These are phyloP conservation scores for Oscheius myriophilus DNA, from an alignment of 2,888 invertebrate species.

Conservation along the genomic window DNA sequence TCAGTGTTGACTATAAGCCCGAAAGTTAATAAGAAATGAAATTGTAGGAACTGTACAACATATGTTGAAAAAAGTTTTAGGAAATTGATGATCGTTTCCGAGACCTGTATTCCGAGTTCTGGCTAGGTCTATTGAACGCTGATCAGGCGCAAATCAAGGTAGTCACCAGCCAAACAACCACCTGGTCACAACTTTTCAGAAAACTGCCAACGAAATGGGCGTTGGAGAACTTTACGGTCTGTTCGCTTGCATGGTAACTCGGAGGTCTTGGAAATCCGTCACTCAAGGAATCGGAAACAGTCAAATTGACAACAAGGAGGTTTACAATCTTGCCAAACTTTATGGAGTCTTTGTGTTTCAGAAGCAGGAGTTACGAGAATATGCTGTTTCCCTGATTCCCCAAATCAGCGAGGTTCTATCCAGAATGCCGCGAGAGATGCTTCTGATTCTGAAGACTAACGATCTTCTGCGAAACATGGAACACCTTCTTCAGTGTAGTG, in stretches of 20 bases:
- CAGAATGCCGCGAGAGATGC: slow-evolving; percentile 88
- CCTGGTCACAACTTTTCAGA: slow-evolving; percentile 1
- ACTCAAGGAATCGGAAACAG: slow-evolving; percentile 83
- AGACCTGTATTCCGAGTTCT: slow-evolving; percentile 89
- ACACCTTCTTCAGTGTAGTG: slow-evolving; percentile 52
- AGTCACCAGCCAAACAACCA: background rate
- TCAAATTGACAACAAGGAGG: slow-evolving; percentile 46
- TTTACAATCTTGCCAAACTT: too few species aligned
- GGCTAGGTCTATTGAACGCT: slow-evolving; percentile 88
- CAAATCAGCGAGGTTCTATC: slow-evolving; percentile 78
- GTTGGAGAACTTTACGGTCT: slow-evolving; percentile 87
- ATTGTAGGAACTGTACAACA: too few species aligned
- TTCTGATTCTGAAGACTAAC: slow-evolving; percentile 93
- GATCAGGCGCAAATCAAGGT: slow-evolving; percentile 83
- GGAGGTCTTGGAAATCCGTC: slow-evolving; percentile 87
- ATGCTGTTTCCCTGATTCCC: slow-evolving; percentile 63
- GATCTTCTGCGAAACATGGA: slow-evolving; percentile 77
- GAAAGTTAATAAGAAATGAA: too few species aligned
- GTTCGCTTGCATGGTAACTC: slow-evolving; percentile 94
- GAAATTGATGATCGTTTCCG: slow-evolving; percentile 85
- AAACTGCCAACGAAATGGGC: slow-evolving; percentile 83
- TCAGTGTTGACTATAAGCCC: too few species aligned
- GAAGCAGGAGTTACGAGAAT: slow-evolving; percentile 53
- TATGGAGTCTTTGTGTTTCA: slow-evolving; percentile 5
- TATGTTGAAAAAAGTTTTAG: too few species aligned